Conservation (phyloP, 2,113 vertebrate genomes). For the Epinephelus fuscoguttatus region DNA sequence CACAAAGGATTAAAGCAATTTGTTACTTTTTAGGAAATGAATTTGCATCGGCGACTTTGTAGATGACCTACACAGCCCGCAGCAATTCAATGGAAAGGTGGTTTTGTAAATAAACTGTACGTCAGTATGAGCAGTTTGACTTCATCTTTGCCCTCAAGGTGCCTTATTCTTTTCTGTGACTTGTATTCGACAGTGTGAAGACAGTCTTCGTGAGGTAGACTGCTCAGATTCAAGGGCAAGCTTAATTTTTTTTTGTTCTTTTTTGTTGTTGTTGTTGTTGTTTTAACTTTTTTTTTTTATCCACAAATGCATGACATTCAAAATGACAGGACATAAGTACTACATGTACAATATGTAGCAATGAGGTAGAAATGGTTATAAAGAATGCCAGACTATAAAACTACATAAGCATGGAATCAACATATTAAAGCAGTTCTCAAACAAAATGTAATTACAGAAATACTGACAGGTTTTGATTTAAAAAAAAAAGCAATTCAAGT, state of each 20-base stretch:
- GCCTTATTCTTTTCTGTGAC: slow-evolving; percentile 87
- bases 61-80: slow-evolving; percentile 91
- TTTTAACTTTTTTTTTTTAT: slow-evolving; percentile 66
- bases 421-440: slow-evolving; percentile 64
- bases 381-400: slow-evolving; percentile 90
- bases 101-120: slow-evolving; percentile 88
- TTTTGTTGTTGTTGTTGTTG: slow-evolving; percentile 13
- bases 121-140: slow-evolving; percentile 88
- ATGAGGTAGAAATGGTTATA: slow-evolving; percentile 99
- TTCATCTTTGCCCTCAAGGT: slow-evolving; percentile 88
- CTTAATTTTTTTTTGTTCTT: slow-evolving; percentile 58
- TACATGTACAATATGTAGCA: slow-evolving; percentile 99
- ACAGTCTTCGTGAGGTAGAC: slow-evolving; percentile 99
- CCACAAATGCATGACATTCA: slow-evolving; percentile 98
- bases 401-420: slow-evolving; percentile 74
- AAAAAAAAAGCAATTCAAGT: slow-evolving; percentile 45
- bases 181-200: slow-evolving; percentile 95
- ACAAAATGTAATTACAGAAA: slow-evolving; percentile 57
- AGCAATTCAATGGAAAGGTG: slow-evolving; percentile 88
- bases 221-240: slow-evolving; percentile 95
- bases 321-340: slow-evolving; percentile 98
- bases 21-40: slow-evolving; percentile 66
- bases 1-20: slow-evolving; percentile 83
- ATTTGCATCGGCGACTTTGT: slow-evolving; percentile 84
- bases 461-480: slow-evolving; percentile 24